phyloP scores from a whole-genome alignment of 2,888 invertebrate genomes.

The Tenthredo mesomela region DNA sequence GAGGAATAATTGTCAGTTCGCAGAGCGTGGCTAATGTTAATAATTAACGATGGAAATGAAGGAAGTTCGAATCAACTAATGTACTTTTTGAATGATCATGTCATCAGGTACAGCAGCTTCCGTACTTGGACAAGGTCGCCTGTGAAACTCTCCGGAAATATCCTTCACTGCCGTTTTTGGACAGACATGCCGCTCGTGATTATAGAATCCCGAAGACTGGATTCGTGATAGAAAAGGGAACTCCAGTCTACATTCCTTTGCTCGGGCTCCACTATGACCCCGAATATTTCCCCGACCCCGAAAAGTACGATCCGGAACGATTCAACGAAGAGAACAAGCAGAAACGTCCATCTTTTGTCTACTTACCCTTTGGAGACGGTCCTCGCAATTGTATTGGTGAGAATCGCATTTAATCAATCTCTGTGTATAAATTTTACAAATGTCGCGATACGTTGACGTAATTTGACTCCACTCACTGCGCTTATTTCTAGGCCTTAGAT shows the following conservation, averaged over 20 bases:
- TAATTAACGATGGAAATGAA: not conserved
- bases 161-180: constrained; percentile 72
- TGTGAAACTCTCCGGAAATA: constrained; percentile 76
- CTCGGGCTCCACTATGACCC: constrained; percentile 74
- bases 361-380: constrained; percentile 74
- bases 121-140: constrained; percentile 65
- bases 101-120: constrained; percentile 55
- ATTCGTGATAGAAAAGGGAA: constrained; percentile 70
- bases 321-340: constrained; percentile 73
- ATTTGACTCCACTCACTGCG: not conserved
- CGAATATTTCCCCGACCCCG: constrained; percentile 74
- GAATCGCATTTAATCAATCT: not conserved
- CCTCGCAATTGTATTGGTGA: constrained; percentile 73
- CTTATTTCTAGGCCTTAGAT: constrained; percentile 55
- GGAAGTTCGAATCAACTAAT: not conserved
- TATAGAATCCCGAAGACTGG: constrained; percentile 68
- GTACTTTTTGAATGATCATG: not conserved
- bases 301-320: constrained; percentile 76
- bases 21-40: not conserved
- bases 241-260: constrained; percentile 71
- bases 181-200: constrained; percentile 63
- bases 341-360: constrained; percentile 64
- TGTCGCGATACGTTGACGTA: too few relatives aligned
- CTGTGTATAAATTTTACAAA: not conserved
- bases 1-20: constrained; percentile 51